Evolutionary conservation across 2,888 invertebrate genomes (phyloP), one percentile per base, ranked within the genome.

Genomic region (Zaprionus bogoriensis): DNA sequence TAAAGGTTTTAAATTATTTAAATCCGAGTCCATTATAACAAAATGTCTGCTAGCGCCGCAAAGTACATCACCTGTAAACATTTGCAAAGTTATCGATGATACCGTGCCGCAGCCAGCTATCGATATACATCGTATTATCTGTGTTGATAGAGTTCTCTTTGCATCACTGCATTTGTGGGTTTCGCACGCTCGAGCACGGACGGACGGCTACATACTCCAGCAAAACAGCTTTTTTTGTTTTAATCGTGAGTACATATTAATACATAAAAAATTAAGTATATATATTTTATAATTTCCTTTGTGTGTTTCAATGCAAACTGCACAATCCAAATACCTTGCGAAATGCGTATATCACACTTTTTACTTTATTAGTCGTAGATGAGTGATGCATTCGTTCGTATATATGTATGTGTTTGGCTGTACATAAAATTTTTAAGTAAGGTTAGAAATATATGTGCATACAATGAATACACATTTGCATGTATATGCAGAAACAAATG

Each of bases 151-250:
- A 7, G 7, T 23, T 42, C 20, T 17, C n/a, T 10, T 44, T 27
- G 50, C 60, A 71, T 30, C 52, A 17, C 57, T 66, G 52, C 53
- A 73, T 58, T 54, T 55, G 61, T 73, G 45, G 28, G 55, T 71
- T 73, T 73, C 58, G 36, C 71, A 72, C 65, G 46, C 57, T 58
- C 46, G 46, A 32, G 41, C 23, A 66, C 66, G 58, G 54, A 69
- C 66, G 52, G 58, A 64, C 62, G 62, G 62, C 61, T 67, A 55
- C 53, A 63, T 75, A 84, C 68, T 87, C 88, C 78, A 87, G 88
- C 88, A 86, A 86, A 89, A 89, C 89, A 82, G 80, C 86, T 89
- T 90, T 89, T 90, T 90, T 90, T 90, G 90, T 90, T 90, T 90
- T 89, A 90, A 89, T 83, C 88, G 89, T 90, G 88, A 90, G 89